Evolutionary conservation across 2,888 invertebrate genomes (phyloP), one percentile per base, ranked within the genome.

Genomic region (Cephus pulcher): DNA sequence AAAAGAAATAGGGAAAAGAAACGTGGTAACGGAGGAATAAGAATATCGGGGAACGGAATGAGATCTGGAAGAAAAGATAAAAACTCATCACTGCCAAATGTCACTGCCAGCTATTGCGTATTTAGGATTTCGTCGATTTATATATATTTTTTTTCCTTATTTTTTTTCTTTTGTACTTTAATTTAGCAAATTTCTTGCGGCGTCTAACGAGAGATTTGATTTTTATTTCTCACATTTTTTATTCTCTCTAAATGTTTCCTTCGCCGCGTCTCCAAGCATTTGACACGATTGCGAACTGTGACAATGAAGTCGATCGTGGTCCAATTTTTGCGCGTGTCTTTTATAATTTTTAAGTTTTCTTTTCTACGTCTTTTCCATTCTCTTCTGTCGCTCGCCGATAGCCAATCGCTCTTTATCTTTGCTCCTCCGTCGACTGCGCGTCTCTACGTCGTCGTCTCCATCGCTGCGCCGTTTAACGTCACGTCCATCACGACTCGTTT

Each of bases 61-160:
- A 77, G 76, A 80, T 79, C 74, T 75, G 76, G 30, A 68, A 76
- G 73, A 56, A 33, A 33, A 74, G 34, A 15, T 12, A 71, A 69
- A 75, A 75, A 84, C 79, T 81, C 79, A 80, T 84, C 83, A 86
- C 84, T 86, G 86, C 85, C 86, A 82, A 83, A 82, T 30, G 76
- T 79, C 80, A 83, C 82, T 83, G 83, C 82, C 82, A 75, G 75
- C 79, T 82, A 79, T 78, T 75, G 56, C 56, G 56, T 56, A 23
- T 56, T 56, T 56, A 56, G 56, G 23, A 2, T 6, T 56, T 23
- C 23, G 23, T 56, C 9, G 56, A 56, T 9, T 9, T 56, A 56
- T 56, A 37, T 15, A 37, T 6, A 9, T 30, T 30, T 30, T 56
- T 75, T 69, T 69, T 77, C 35, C 35, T 35, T 12, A 35, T 35